Conservation (phyloP, 2,797 vertebrate species). For the Tokudaia muenninki region DNA sequence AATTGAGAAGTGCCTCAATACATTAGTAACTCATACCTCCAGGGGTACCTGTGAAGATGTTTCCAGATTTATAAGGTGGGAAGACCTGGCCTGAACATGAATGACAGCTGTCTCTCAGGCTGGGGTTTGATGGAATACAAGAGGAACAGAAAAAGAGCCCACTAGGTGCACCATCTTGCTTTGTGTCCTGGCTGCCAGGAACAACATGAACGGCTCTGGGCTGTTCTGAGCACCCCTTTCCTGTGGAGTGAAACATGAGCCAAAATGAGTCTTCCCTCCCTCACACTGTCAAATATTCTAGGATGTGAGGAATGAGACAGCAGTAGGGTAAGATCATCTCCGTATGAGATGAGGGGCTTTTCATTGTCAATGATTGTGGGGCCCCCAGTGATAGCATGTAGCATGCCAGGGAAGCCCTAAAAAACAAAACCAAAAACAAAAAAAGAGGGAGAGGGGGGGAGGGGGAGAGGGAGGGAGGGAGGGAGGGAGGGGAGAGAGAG, state of each 20-base stretch:
- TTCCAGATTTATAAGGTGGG: background rate
- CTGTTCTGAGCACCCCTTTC: background rate
- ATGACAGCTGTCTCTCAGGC: background rate
- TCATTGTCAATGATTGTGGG: background rate
- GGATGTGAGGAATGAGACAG: background rate
- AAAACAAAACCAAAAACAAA: background rate
- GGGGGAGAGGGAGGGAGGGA: no score
- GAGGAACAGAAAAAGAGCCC: no score
- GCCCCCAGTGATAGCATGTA: background rate
- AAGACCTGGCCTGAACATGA: background rate
- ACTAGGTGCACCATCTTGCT: background rate
- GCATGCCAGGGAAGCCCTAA: background rate
- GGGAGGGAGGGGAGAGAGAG: no score
- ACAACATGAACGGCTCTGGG: background rate
- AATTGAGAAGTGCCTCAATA: background rate
- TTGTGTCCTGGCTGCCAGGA: background rate
- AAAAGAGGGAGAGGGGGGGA: no score
- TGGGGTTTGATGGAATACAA: background rate
- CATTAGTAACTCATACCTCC: background rate
- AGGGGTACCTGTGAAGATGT: background rate
- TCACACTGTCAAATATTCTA: background rate
- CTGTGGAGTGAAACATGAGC: background rate
- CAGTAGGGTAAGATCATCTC: background rate
- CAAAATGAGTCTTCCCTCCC: background rate
- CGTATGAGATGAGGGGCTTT: background rate